These are phyloP conservation scores for Eilema sororculum DNA, from an alignment of 2,888 invertebrate species.

Conservation along the genomic window DNA sequence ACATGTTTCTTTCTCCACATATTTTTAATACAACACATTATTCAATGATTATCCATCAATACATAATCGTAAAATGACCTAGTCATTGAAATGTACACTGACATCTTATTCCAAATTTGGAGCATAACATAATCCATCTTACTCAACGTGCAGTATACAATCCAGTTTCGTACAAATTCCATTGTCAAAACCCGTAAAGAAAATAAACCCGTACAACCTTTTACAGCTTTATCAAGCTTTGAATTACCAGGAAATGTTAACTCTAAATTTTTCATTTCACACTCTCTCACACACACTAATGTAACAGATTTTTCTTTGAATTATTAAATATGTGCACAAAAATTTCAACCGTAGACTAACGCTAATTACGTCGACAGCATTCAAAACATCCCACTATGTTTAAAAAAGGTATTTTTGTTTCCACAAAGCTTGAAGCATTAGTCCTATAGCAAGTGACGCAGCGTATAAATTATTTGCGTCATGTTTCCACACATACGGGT, in stretches of 20 bases:
- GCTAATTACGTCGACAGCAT: conserved; percentile 22
- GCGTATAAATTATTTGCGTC: background rate
- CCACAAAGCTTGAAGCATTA: background rate
- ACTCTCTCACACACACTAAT: conserved; percentile 1
- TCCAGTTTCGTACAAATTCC: background rate
- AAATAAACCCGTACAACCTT: background rate
- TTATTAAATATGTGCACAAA: conserved; percentile 19
- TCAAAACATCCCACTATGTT: conserved; percentile 22
- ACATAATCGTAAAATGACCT: too few species aligned
- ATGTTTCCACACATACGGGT: background rate
- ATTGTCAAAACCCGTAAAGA: background rate
- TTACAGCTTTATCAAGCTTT: background rate
- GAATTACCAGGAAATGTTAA: conserved; percentile 9
- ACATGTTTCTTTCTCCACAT: too few species aligned
- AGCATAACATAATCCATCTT: too few species aligned
- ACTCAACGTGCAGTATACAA: too few species aligned
- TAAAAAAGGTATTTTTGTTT: conserved; percentile 17
- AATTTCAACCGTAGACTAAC: conserved; percentile 14
- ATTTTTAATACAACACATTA: too few species aligned
- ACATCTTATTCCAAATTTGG: too few species aligned
- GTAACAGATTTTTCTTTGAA: conserved; percentile 13
- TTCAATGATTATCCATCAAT: too few species aligned
- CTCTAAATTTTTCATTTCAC: background rate
- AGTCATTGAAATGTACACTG: too few species aligned
- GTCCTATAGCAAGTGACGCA: background rate